Conservation (phyloP, 1,140 invertebrate genomes). For the Procambarus clarkii region DNA sequence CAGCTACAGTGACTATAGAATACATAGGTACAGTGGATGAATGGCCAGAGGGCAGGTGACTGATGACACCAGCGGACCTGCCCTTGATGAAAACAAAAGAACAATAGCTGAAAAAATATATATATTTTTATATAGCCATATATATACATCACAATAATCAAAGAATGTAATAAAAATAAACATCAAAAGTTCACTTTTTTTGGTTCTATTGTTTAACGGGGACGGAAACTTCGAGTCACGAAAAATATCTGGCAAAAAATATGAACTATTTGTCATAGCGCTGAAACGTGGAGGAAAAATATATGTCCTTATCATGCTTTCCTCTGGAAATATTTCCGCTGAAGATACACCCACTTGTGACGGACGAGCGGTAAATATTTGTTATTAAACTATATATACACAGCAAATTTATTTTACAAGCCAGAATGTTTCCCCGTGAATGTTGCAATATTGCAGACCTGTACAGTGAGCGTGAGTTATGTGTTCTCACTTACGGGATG, state of each 20-base stretch:
- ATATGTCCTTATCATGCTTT: background rate
- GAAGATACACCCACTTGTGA: background rate
- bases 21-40: too few species aligned
- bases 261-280: background rate
- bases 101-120: background rate
- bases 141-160: background rate
- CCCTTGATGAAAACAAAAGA: too few species aligned
- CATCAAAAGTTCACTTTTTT: background rate
- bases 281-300: background rate
- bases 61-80: too few species aligned
- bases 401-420: background rate
- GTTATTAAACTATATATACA: background rate
- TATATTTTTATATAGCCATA: background rate
- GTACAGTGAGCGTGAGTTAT: background rate
- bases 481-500: background rate
- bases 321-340: background rate
- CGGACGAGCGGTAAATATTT: conserved; percentile 11
- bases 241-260: background rate
- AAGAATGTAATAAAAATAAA: background rate
- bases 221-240: background rate
- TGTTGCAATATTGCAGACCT: background rate
- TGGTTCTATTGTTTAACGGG: background rate
- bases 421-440: background rate
- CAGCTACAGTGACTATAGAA: too few species aligned
- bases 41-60: too few species aligned